These are phyloP conservation scores for Alces alces DNA, from an alignment of 2,113 vertebrate genomes.

Conservation along the genomic window DNA sequence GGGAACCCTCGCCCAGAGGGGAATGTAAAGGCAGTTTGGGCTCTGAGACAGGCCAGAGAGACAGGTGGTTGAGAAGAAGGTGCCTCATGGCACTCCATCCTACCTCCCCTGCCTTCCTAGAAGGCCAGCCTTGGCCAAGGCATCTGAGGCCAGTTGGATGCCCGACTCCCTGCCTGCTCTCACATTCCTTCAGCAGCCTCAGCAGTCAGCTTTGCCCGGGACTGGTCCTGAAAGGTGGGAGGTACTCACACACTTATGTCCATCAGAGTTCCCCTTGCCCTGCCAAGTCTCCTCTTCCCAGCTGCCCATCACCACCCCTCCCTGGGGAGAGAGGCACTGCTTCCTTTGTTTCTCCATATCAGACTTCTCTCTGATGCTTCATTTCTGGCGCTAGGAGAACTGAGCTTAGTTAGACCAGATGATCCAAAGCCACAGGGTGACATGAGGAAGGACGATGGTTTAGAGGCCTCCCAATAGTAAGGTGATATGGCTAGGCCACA, in stretches of 20 bases:
- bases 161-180: not conserved
- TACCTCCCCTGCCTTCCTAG: not conserved
- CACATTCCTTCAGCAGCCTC: not conserved
- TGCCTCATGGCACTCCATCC: not conserved
- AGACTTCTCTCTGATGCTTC: not conserved
- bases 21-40: not conserved
- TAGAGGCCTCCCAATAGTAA: not conserved
- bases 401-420: not conserved
- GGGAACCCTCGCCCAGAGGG: not conserved
- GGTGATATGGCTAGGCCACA: not conserved
- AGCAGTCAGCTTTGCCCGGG: not conserved
- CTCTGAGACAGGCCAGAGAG: not conserved
- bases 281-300: not conserved
- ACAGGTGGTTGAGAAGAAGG: not conserved
- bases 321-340: too few relatives aligned
- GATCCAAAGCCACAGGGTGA: not conserved
- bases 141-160: not conserved
- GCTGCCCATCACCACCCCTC: too few relatives aligned
- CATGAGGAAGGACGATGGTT: not conserved
- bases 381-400: not conserved
- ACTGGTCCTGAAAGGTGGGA: not conserved
- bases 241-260: not conserved
- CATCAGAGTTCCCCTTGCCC: not conserved
- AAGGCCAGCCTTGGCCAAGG: not conserved
- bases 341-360: not conserved